A percentile compares a stretch with the other conserved stretches of the same genome.
These are phyloP conservation scores for Craterocephalus amniculus DNA, from an alignment of 2,797 vertebrate genomes.

Conservation along the genomic window DNA sequence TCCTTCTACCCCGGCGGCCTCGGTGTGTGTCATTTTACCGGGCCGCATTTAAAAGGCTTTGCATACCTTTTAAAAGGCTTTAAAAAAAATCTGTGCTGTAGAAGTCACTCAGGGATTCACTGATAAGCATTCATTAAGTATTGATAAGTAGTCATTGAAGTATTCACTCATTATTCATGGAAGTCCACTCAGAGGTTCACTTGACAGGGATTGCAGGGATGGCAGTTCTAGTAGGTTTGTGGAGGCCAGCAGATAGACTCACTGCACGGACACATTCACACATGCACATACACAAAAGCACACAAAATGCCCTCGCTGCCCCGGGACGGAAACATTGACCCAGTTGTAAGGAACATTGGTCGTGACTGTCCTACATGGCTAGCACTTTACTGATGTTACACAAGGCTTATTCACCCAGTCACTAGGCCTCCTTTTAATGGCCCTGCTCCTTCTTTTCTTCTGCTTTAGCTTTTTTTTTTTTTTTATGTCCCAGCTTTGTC, in stretches of 20 bases:
- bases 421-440: slow-evolving; percentile 57
- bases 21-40: neutral
- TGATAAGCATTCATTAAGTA: slow-evolving; percentile 74
- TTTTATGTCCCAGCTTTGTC: slow-evolving; percentile 45
- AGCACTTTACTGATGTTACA: slow-evolving; percentile 72
- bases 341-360: slow-evolving; percentile 76
- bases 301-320: slow-evolving; percentile 64
- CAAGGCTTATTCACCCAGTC: slow-evolving; percentile 66
- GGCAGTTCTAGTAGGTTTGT: slow-evolving; percentile 44
- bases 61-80: slow-evolving; percentile 47
- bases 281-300: slow-evolving; percentile 11
- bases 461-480: slow-evolving; percentile 20
- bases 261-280: slow-evolving; percentile 17
- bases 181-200: slow-evolving; percentile 61
- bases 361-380: slow-evolving; percentile 75
- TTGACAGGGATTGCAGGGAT: slow-evolving; percentile 54
- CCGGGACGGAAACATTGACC: slow-evolving; percentile 72
- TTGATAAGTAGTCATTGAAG: slow-evolving; percentile 73
- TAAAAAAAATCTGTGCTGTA: slow-evolving; percentile 52
- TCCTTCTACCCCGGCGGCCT: slow-evolving; percentile 4
- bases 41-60: slow-evolving; percentile 41
- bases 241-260: slow-evolving; percentile 35
- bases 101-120: slow-evolving; percentile 64
- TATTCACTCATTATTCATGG: slow-evolving; percentile 66
- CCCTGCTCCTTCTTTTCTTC: slow-evolving; percentile 43